Percentiles rank a stretch among this genome's conserved stretches.
Evolutionary conservation across 1,140 invertebrate genomes (phyloP).

Genomic region (Drosophila sulfurigaster): DNA sequence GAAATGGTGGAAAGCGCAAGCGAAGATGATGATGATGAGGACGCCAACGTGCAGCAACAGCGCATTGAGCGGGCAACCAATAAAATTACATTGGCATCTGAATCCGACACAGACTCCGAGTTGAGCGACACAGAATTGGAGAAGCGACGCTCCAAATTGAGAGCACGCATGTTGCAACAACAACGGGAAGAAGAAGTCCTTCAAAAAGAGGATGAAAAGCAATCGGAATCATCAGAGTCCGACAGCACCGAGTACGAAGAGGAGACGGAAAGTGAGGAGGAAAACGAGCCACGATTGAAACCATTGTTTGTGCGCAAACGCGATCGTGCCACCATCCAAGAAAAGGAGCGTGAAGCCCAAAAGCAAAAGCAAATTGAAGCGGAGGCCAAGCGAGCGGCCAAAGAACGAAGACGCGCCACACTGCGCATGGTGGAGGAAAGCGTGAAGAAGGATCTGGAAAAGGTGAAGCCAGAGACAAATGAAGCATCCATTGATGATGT

Average conservation of each 20-base stretch:
- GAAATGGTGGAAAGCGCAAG: constrained; percentile 90
- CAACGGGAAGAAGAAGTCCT: constrained; percentile 88
- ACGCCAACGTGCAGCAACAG: constrained; percentile 75
- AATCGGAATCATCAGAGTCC: constrained; percentile 91
- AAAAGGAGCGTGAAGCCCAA: constrained; percentile 95
- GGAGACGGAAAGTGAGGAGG: constrained; percentile 89
- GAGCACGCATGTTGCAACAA: constrained; percentile 89
- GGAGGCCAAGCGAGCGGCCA: constrained; percentile 91
- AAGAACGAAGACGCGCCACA: constrained; percentile 94
- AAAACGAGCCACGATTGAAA: constrained; percentile 93
- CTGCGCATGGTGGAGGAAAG: constrained; percentile 96
- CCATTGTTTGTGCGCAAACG: constrained; percentile 98
- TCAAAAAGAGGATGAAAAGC: constrained; percentile 89
- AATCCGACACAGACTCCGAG: constrained; percentile 89
- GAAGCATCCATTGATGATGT: constrained; percentile 93
- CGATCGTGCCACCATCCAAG: constrained; percentile 97
- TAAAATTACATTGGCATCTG: constrained; percentile 87
- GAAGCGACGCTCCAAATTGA: constrained; percentile 89
- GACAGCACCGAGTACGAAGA: constrained; percentile 91
- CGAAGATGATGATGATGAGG: constrained; percentile 85
- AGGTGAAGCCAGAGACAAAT: constrained; percentile 86
- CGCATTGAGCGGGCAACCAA: constrained; percentile 78
- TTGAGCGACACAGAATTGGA: constrained; percentile 94
- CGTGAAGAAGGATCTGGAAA: constrained; percentile 90
- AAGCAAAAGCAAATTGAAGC: constrained; percentile 93